These are phyloP conservation scores for Bellardia pandia DNA, from an alignment of 2,888 invertebrate genomes.

Conservation along the genomic window DNA sequence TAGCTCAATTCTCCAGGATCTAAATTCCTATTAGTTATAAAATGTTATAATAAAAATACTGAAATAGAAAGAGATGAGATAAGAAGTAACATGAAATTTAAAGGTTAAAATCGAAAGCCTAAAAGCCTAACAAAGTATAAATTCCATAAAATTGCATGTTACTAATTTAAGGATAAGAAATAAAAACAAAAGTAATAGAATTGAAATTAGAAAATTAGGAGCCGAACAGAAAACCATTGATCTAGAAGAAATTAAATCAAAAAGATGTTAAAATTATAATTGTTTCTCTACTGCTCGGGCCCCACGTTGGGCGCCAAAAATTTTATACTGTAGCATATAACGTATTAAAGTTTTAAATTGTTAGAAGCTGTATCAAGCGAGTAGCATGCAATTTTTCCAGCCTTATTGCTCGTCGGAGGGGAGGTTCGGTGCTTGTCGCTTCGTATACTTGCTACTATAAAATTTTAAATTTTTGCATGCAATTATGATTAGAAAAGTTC, in stretches of 20 bases:
- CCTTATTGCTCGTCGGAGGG: too few species aligned
- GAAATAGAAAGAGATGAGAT: neutral
- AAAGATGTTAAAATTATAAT: neutral
- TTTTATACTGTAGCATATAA: neutral
- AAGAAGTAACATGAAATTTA: neutral
- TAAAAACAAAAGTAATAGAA: neutral
- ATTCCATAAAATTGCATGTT: neutral
- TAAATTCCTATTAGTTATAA: neutral
- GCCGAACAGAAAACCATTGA: neutral
- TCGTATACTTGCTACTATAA: too few species aligned
- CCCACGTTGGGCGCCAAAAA: slow-evolving; percentile 20
- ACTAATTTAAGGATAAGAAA: neutral
- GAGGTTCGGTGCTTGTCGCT: too few species aligned
- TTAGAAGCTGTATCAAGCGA: too few species aligned
- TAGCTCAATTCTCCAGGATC: neutral
- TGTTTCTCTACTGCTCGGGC: neutral
- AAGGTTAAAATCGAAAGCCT: slow-evolving; percentile 1
- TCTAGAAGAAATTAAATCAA: neutral
- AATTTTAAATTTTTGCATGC: too few species aligned
- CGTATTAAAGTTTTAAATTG: too few species aligned
- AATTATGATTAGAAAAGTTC: too few species aligned
- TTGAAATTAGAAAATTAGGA: neutral
- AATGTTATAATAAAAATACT: slow-evolving; percentile 3
- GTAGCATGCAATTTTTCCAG: too few species aligned
- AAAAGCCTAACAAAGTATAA: neutral